These are phyloP conservation scores for Porites evermanni DNA, from an alignment of 92 coral and sea anemone genomes.

Conservation along the genomic window DNA sequence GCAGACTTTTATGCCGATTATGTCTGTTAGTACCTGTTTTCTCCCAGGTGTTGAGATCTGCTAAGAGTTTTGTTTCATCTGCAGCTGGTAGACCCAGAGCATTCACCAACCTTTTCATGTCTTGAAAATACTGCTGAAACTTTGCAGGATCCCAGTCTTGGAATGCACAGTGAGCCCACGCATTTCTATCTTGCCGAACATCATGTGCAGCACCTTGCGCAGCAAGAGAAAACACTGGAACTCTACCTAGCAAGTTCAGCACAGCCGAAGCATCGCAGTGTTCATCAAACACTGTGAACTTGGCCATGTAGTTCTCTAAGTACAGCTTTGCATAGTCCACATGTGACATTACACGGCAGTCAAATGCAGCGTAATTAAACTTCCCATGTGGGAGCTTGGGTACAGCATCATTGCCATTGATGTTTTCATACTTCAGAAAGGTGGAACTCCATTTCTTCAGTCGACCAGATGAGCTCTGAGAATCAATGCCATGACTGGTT, in stretches of 20 bases:
- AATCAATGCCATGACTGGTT: conserved; percentile 54
- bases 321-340: conserved; percentile 46
- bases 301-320: conserved; percentile 28
- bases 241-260: conserved; percentile 49
- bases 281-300: conserved; percentile 18
- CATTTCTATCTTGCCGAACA: conserved; percentile 51
- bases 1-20: too few species aligned
- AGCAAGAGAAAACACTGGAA: conserved; percentile 49
- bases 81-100: conserved; percentile 30
- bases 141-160: conserved; percentile 35
- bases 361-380: conserved; percentile 30
- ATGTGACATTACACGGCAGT: conserved; percentile 38
- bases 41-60: conserved; percentile 30
- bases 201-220: conserved; percentile 38
- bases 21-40: conserved; percentile 23
- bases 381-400: conserved; percentile 24
- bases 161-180: conserved; percentile 62
- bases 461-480: conserved; percentile 23
- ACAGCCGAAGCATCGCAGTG: conserved; percentile 69
- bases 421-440: conserved; percentile 12
- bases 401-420: conserved; percentile 41
- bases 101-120: conserved; percentile 38
- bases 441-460: neutral
- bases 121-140: conserved; percentile 13
- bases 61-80: conserved; percentile 4